These are phyloP conservation scores for Tanytarsus gracilentus DNA, from an alignment of 2,888 invertebrate genomes.

Conservation along the genomic window DNA sequence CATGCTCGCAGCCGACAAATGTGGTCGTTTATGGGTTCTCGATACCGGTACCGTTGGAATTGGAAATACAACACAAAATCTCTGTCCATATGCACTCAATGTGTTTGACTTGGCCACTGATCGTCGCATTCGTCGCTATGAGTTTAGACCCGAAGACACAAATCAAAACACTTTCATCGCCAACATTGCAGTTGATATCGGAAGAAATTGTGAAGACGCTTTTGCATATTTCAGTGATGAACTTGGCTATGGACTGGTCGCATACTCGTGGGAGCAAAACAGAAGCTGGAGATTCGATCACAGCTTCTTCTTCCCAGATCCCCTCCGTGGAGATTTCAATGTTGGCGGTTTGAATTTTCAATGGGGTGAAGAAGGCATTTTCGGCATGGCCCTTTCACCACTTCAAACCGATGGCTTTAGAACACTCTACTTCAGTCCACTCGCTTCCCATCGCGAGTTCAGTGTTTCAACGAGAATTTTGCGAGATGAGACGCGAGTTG, in stretches of 20 bases:
- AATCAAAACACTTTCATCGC: slow-evolving; percentile 72
- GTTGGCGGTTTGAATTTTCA: slow-evolving; percentile 75
- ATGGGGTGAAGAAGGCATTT: slow-evolving; percentile 75
- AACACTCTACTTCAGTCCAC: slow-evolving; percentile 66
- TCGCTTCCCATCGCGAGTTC: slow-evolving; percentile 70
- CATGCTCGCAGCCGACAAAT: slow-evolving; percentile 51
- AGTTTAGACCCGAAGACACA: slow-evolving; percentile 61
- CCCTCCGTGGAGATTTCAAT: slow-evolving; percentile 66
- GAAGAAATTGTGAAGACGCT: slow-evolving; percentile 63
- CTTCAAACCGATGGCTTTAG: slow-evolving; percentile 57
- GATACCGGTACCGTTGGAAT: slow-evolving; percentile 78
- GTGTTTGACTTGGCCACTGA: slow-evolving; percentile 69
- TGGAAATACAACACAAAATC: slow-evolving; percentile 63
- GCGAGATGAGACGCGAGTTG: slow-evolving; percentile 56
- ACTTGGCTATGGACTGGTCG: slow-evolving; percentile 69
- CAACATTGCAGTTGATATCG: slow-evolving; percentile 75
- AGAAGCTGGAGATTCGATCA: slow-evolving; percentile 72
- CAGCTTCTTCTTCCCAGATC: slow-evolving; percentile 73
- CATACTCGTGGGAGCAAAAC: slow-evolving; percentile 67
- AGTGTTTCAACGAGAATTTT: slow-evolving; percentile 66
- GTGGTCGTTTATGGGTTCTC: slow-evolving; percentile 72
- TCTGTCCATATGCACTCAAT: slow-evolving; percentile 70
- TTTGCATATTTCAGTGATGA: slow-evolving; percentile 76
- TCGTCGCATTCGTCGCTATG: slow-evolving; percentile 58
- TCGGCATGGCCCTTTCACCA: slow-evolving; percentile 66